Base-by-base conservation (phyloP, 2,113 vertebrate species). In the Gallinago media region DNA sequence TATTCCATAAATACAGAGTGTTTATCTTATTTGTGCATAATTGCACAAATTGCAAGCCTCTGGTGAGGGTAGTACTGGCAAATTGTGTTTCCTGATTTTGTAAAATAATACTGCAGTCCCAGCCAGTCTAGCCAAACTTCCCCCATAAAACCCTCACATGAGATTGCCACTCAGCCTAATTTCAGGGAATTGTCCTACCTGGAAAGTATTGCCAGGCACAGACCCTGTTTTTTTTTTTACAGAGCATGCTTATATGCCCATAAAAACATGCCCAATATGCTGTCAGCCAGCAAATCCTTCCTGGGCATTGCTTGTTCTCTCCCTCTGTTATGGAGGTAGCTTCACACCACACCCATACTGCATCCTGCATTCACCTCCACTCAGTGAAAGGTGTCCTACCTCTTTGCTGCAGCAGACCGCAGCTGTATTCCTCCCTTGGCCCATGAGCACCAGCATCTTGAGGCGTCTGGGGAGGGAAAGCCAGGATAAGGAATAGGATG, bases 301-400 rank as follows among this genome's bases (percentile, higher is more conserved):
- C 61, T 67, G 50, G 47, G 34, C 42, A 19, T 21, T 58, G 31
- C 22, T 47, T 50, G 29, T 63, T 36, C 44, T 73, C 50, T 83
- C 10, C 23, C 22, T 15, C 7, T 61, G 22, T 17, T 70, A 16
- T 50, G 8, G 66, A 23, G 82, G 38, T 12, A 78, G 78, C 13
- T 50, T 38, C 46, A 23, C 1, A 2, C 12, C 73, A 36, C 0
- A 0, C n/a, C 18, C 56, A 26, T 0, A 0, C 52, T 23, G 54
- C 54, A 15, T 47, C 56, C 46, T 15, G n/a, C 46, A 15, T 49
- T 62, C 68, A 11, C 36, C n/a, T 54, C 70, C 2, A 6, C 46
- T 34, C 59, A 0, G 0, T 9, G 56, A 86, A 58, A 36, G 0
- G 0, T 2, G 40, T 38, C 59, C 72, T 61, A 29, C 40, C 50